phyloP scores from a whole-genome alignment of 2,797 vertebrate species.

The Brachyrhaphis roseni region DNA sequence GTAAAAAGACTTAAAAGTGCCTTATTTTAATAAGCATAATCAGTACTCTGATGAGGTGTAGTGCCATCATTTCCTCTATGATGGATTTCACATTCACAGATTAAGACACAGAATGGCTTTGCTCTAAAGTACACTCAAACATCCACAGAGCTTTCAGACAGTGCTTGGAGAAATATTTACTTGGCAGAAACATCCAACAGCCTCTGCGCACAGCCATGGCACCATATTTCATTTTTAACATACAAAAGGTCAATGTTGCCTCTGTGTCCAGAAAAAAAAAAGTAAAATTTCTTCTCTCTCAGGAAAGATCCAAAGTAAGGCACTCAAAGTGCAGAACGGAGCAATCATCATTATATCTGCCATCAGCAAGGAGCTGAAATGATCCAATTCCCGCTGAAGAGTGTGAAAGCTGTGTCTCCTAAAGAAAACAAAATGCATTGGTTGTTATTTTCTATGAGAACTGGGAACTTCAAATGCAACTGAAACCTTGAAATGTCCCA shows the following conservation, averaged over 20 bases:
- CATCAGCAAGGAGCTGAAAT: slow-evolving; percentile 27
- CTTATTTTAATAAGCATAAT: not conserved
- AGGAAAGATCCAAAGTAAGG: slow-evolving; percentile 52
- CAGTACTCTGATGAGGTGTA: not conserved
- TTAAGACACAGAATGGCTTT: slow-evolving; percentile 42
- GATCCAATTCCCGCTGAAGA: slow-evolving; percentile 23
- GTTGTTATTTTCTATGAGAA: not conserved
- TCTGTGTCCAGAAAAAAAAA: slow-evolving; percentile 31
- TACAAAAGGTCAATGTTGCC: slow-evolving; percentile 31
- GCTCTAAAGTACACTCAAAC: slow-evolving; percentile 31
- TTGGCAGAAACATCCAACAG: slow-evolving; percentile 41
- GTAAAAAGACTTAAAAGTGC: not conserved
- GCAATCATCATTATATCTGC: slow-evolving; percentile 31
- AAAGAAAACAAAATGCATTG: slow-evolving; percentile 15
- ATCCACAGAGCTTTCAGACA: slow-evolving; percentile 26
- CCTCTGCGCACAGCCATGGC: slow-evolving; percentile 41
- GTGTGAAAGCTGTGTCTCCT: slow-evolving; percentile 30
- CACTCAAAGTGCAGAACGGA: slow-evolving; percentile 47
- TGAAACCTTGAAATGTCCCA: not conserved
- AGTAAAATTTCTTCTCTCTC: slow-evolving; percentile 12
- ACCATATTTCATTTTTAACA: slow-evolving; percentile 46
- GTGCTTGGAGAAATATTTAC: slow-evolving; percentile 38
- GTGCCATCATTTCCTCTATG: slow-evolving; percentile 40
- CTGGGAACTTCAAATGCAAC: not conserved
- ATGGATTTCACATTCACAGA: slow-evolving; percentile 41